Evolutionary conservation across 2,888 invertebrate genomes (phyloP).

Genomic region (Campoplex capitator): DNA sequence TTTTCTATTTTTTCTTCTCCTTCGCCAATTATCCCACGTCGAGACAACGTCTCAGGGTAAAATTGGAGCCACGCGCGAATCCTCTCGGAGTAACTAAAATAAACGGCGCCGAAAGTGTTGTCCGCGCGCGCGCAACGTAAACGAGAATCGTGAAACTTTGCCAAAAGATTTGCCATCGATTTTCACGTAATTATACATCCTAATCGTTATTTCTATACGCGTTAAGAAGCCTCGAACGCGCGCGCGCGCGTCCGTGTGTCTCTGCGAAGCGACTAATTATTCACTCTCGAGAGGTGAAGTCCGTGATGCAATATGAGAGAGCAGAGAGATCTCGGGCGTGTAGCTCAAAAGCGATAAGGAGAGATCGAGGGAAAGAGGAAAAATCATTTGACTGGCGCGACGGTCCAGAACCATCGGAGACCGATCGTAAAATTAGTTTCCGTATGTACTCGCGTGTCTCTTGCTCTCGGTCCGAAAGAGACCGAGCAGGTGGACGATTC

Average conservation of each 20-base stretch:
- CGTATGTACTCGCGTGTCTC: background rate
- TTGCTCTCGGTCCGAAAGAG: conserved; percentile 8
- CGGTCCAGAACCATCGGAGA: conserved; percentile 39
- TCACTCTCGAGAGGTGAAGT: conserved; percentile 28
- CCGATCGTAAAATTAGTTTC: conserved; percentile 59
- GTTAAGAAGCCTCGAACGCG: background rate
- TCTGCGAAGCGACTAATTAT: conserved; percentile 48
- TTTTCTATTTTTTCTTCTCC: background rate
- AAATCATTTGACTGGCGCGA: conserved; percentile 32
- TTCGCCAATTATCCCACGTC: conserved; percentile 27
- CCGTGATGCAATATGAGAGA: conserved; percentile 32
- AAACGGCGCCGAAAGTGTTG: conserved; percentile 56
- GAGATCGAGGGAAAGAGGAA: conserved; percentile 5
- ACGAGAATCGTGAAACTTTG: conserved; percentile 48
- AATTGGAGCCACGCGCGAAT: conserved; percentile 10
- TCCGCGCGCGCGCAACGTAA: background rate
- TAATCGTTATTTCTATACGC: background rate
- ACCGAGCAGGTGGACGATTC: conserved; percentile 23
- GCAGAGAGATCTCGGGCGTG: background rate
- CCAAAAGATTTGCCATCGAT: conserved; percentile 60
- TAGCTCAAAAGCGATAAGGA: background rate
- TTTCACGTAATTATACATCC: conserved; percentile 30
- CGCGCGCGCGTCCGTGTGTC: background rate
- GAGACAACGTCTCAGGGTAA: conserved; percentile 31
- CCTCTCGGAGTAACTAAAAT: conserved; percentile 41